Evolutionary conservation across 2,113 vertebrate species (phyloP), one percentile per base, ranked within the genome.

Genomic region (Microcebus griseorufus): DNA sequence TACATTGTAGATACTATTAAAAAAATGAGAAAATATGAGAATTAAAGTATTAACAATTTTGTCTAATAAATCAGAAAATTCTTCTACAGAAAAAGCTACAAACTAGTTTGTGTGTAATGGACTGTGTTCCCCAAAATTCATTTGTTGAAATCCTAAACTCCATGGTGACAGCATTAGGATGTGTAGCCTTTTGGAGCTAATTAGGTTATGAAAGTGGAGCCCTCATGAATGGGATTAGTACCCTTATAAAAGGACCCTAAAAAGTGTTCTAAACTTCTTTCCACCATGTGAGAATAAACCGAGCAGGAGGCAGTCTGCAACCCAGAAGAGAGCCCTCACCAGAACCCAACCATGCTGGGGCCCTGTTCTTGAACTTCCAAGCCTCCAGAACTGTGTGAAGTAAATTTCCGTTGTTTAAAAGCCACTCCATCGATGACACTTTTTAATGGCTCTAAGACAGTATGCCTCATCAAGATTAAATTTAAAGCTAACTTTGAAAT

Each of bases 401-500:
- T 62, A 83, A 42, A 70, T 84, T 84, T 83, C 5, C 60, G 7
- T 55, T 62, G 4, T 70, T 70, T 51, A 51, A 25, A 70, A 76
- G 13, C 20, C 37, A 70, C 3, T n/a, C 48, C 60, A 37, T 32
- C 20, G 51, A 14, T 45, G n/a, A 6, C 18, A 72, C 18, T 82
- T 70, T 53, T 3, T 65, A 65, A 65, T 76, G 16, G 6, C 32
- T 70, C 6, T n/a, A 78, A 70, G 5, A 79, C 27, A 67, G 3
- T 73, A 8, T 72, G n/a, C 2, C 53, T 93, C 39, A 88, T 67
- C 6, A 92, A 78, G 27, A 34, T 76, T 76, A 93, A 94, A 65
- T 86, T 79, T 27, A 93, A 95, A 93, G 37, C 42, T 88, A 88
- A 93, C n/a, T 88, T 93, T 1, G 65, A 93, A 96, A 93, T 58